Percentiles rank a stretch among this genome's conserved stretches.
These are phyloP conservation scores for Siderastrea radians DNA, from an alignment of 92 coral and sea anemone genomes.

Conservation along the genomic window DNA sequence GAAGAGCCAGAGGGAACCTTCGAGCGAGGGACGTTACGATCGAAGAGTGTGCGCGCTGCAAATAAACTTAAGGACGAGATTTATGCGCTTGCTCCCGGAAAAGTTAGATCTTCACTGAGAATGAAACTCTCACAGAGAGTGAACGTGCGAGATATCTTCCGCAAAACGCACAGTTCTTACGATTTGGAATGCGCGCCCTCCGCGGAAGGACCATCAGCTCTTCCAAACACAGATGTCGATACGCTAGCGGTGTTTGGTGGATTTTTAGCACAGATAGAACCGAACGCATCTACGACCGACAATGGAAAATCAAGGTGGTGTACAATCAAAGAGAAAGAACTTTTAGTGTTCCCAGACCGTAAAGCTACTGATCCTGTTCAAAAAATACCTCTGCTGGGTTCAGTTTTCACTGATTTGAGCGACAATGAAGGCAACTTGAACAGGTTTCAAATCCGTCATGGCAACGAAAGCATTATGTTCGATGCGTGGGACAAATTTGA, in stretches of 20 bases:
- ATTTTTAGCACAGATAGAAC: constrained; percentile 71
- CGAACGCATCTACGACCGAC: constrained; percentile 56
- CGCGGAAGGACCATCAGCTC: constrained; percentile 47
- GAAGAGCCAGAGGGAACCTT: constrained; percentile 55
- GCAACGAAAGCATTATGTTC: constrained; percentile 61
- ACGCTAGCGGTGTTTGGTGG: constrained; percentile 85
- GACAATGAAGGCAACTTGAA: constrained; percentile 64
- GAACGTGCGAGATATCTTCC: constrained; percentile 83
- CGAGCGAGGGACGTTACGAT: constrained; percentile 67
- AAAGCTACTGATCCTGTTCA: constrained; percentile 77
- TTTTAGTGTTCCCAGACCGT: constrained; percentile 74
- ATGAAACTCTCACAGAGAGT: constrained; percentile 82
- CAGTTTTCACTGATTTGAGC: constrained; percentile 70
- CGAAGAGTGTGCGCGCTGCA: constrained; percentile 64
- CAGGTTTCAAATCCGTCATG: constrained; percentile 74
- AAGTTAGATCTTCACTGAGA: constrained; percentile 76
- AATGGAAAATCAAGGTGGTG: constrained; percentile 81
- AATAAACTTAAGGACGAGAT: constrained; percentile 71
- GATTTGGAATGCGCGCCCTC: constrained; percentile 68
- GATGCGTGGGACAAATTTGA: constrained; percentile 69
- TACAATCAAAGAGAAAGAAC: constrained; percentile 75
- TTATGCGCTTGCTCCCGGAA: constrained; percentile 66
- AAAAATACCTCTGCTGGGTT: constrained; percentile 69
- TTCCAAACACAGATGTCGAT: constrained; percentile 67
- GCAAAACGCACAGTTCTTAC: constrained; percentile 83